Evolutionary conservation across 2,113 vertebrate species (phyloP).

Genomic region (Calidris pygmaea): DNA sequence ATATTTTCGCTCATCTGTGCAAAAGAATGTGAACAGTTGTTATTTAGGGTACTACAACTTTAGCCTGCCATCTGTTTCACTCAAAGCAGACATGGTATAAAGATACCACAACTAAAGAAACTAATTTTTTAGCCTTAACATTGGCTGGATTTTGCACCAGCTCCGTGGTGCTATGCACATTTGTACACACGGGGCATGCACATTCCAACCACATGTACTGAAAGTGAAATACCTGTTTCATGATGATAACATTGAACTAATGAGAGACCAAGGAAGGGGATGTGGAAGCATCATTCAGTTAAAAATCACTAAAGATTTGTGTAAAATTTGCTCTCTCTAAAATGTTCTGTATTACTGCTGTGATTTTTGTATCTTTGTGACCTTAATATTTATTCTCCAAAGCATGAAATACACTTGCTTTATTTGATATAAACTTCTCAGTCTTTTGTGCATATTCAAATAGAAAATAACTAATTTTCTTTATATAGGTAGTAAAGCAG

Average conservation of each 20-base stretch:
- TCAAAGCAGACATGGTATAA: not conserved
- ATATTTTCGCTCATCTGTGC: not conserved
- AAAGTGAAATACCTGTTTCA: not conserved
- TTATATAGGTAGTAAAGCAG: conserved; percentile 78
- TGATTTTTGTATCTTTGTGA: not conserved
- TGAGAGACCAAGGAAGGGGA: not conserved
- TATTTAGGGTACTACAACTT: not conserved
- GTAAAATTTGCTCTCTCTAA: not conserved
- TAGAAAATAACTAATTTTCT: not conserved
- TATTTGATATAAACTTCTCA: not conserved
- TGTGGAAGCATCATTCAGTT: not conserved
- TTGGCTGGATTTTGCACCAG: not conserved
- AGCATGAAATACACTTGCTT: not conserved
- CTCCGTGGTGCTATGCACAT: not conserved
- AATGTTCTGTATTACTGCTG: not conserved
- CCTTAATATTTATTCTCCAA: not conserved
- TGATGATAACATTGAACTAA: not conserved
- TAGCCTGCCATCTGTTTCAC: not conserved
- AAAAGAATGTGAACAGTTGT: not conserved
- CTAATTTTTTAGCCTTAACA: not conserved
- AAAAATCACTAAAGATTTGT: not conserved
- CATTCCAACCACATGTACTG: not conserved
- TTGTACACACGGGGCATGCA: rapidly evolving
- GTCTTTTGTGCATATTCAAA: not conserved
- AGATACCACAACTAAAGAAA: not conserved